Conservation (phyloP, 1,140 invertebrate genomes). For the Pristionchus pacificus region DNA sequence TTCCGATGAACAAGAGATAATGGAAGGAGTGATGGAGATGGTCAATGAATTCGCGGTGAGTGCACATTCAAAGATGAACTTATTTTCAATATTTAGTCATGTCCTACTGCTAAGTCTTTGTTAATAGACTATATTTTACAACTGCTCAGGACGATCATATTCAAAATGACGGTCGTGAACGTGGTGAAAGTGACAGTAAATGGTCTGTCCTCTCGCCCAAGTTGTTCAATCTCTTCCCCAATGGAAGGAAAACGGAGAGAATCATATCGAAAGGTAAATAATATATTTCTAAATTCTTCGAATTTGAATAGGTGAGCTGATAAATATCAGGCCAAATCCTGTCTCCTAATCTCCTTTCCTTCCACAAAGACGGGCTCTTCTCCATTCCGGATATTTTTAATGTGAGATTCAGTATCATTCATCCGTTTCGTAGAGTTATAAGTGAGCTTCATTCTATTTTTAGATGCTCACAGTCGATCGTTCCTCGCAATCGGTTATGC, state of each 20-base stretch:
- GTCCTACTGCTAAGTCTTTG: too few species aligned
- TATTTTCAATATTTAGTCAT: too few species aligned
- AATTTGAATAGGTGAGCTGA: too few species aligned
- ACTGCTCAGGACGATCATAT: too few species aligned
- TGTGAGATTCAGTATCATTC: not conserved
- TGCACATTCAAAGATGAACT: too few species aligned
- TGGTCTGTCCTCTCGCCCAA: not conserved
- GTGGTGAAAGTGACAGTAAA: too few species aligned
- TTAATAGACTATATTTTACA: too few species aligned
- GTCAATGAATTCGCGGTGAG: too few species aligned
- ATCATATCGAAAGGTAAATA: not conserved
- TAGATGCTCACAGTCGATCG: not conserved
- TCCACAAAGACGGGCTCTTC: constrained; percentile 21
- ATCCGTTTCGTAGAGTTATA: not conserved
- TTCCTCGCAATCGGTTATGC: not conserved
- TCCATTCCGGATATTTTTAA: constrained; percentile 14
- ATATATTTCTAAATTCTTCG: not conserved
- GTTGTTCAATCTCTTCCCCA: not conserved
- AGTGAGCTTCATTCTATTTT: not conserved
- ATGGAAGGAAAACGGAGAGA: not conserved
- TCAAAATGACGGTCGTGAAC: too few species aligned
- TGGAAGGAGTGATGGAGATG: too few species aligned
- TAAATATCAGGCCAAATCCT: constrained; percentile 2
- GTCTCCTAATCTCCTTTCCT: constrained; percentile 7
- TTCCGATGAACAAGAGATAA: too few species aligned